A percentile compares a stretch with the other conserved stretches of the same genome.
Conservation (phyloP, 2,113 vertebrate genomes). For the Cygnus atratus region DNA sequence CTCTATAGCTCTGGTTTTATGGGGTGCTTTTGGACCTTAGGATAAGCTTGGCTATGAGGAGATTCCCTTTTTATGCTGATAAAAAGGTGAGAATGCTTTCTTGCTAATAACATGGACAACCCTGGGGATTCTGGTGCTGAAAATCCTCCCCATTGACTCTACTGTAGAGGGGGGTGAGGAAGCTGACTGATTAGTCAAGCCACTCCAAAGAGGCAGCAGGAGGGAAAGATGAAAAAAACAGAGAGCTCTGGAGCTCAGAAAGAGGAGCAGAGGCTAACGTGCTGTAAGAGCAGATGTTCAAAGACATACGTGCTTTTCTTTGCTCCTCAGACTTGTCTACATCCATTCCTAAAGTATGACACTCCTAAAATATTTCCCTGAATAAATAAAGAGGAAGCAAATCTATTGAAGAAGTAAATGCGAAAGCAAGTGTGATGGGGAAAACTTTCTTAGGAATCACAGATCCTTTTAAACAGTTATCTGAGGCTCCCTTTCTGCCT, state of each 20-base stretch:
- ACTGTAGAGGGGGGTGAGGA: not conserved
- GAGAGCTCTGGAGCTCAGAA: not conserved
- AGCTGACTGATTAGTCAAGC: not conserved
- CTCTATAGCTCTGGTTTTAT: not conserved
- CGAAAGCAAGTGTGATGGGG: not conserved
- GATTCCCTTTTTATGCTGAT: not conserved
- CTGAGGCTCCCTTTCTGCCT: not conserved
- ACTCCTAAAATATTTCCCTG: not conserved
- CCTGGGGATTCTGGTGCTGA: not conserved
- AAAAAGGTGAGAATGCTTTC: not conserved
- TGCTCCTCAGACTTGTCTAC: not conserved
- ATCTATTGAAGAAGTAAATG: not conserved
- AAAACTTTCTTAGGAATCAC: not conserved
- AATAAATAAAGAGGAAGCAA: not conserved
- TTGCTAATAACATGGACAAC: not conserved
- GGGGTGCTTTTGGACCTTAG: not conserved
- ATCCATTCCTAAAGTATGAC: not conserved
- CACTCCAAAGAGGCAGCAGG: not conserved
- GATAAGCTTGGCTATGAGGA: not conserved
- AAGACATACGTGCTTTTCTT: not conserved
- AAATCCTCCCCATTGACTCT: not conserved
- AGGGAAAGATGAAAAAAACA: not conserved
- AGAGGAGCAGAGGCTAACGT: not conserved
- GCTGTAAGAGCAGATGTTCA: not conserved
- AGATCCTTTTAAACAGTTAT: not conserved